A percentile compares a stretch with the other conserved stretches of the same genome.
Evolutionary conservation across 2,888 invertebrate species (phyloP).

Genomic region (Sarcophaga rosellei): DNA sequence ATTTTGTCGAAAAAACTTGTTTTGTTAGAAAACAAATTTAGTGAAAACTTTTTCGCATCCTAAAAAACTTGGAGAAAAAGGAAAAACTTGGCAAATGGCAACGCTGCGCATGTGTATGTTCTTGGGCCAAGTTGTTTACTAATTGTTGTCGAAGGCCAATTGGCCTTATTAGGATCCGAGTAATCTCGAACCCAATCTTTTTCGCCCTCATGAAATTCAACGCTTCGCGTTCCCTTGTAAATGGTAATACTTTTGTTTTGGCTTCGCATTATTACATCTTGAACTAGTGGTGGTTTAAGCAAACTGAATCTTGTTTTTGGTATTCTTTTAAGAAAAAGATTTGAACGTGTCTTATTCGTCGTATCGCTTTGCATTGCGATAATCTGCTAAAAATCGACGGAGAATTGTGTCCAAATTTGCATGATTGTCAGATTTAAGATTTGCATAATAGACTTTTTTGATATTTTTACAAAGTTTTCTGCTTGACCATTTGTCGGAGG

Average conservation of each 20-base stretch:
- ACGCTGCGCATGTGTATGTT: constrained; percentile 47
- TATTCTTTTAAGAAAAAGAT: constrained; percentile 28
- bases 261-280: constrained; percentile 35
- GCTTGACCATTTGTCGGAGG: too few relatives aligned
- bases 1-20: too few relatives aligned
- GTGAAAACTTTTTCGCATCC: too few relatives aligned
- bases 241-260: constrained; percentile 22
- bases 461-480: too few relatives aligned
- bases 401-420: constrained; percentile 5
- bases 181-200: constrained; percentile 59
- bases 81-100: too few relatives aligned
- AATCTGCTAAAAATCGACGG: constrained; percentile 24
- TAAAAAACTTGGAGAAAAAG: too few relatives aligned
- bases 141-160: constrained; percentile 50
- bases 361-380: constrained; percentile 14
- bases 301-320: constrained; percentile 42
- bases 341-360: constrained; percentile 28
- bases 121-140: constrained; percentile 49
- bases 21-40: too few relatives aligned
- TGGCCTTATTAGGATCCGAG: constrained; percentile 56
- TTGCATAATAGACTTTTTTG: background rate
- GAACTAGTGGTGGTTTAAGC: constrained; percentile 24
- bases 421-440: constrained; percentile 21
- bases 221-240: background rate
- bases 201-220: constrained; percentile 50